These are phyloP conservation scores for Patella vulgata DNA, from an alignment of 1,140 invertebrate genomes.

Conservation along the genomic window DNA sequence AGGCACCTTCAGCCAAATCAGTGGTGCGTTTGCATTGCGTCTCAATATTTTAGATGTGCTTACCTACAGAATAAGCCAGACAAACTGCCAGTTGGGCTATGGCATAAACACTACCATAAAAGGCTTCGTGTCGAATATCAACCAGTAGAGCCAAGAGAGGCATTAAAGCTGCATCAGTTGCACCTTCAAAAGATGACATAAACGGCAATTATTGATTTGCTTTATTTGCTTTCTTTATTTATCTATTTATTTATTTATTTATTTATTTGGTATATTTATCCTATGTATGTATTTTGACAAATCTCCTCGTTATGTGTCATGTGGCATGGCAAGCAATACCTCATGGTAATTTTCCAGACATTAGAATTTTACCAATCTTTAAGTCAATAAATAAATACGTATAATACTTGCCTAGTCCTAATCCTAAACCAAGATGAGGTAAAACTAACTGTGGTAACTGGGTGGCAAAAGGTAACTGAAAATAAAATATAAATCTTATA, in stretches of 20 bases:
- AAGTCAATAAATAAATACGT: too few relatives aligned
- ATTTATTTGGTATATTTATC: too few relatives aligned
- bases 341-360: too few relatives aligned
- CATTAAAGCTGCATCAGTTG: constrained; percentile 99
- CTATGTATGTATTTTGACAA: too few relatives aligned
- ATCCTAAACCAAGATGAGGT: constrained; percentile 94
- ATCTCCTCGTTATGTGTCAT: too few relatives aligned
- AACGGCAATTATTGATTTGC: too few relatives aligned
- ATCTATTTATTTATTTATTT: too few relatives aligned
- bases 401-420: constrained; percentile 72
- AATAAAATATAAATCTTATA: constrained; percentile 22
- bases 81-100: constrained; percentile 98
- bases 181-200: constrained; percentile 72
- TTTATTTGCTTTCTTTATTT: too few relatives aligned
- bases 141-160: constrained; percentile 94
- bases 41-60: constrained; percentile 41
- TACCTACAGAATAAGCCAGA: constrained; percentile 93
- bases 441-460: constrained; percentile 89
- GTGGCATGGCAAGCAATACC: too few relatives aligned
- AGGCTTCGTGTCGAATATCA: constrained; percentile 92
- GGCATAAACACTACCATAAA: constrained; percentile 95
- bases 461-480: constrained; percentile 89
- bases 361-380: too few relatives aligned
- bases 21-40: too few relatives aligned
- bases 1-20: too few relatives aligned